phyloP scores from a whole-genome alignment of 2,888 invertebrate species.

The Apamea anceps region DNA sequence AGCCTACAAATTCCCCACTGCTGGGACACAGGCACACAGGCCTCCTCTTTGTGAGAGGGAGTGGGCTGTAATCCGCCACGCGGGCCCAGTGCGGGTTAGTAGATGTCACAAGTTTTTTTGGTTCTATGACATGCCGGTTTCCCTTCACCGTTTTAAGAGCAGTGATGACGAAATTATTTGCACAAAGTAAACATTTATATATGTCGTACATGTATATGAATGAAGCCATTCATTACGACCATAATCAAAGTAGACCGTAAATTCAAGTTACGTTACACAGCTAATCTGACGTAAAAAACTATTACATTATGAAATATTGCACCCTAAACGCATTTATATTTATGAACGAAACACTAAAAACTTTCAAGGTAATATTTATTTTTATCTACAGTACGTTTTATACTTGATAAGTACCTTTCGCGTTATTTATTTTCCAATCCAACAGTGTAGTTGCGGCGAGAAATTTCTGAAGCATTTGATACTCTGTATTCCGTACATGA shows the following conservation, averaged over 20 bases:
- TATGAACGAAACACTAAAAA: constrained; percentile 18
- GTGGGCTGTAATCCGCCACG: too few species aligned
- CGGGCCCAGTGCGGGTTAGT: too few species aligned
- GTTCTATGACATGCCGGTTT: neutral
- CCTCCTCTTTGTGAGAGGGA: neutral
- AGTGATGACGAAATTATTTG: too few species aligned
- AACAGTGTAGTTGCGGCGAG: neutral
- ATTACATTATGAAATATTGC: neutral
- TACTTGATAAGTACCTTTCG: neutral
- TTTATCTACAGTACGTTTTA: constrained; percentile 14
- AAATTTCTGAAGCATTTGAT: constrained; percentile 26
- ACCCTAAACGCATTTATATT: constrained; percentile 14
- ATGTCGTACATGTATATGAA: neutral
- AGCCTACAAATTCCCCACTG: neutral
- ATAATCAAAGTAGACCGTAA: constrained; percentile 4
- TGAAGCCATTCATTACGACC: neutral
- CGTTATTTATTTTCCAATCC: constrained; percentile 24
- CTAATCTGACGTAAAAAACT: neutral
- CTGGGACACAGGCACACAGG: neutral
- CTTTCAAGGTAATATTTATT: neutral
- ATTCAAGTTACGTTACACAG: neutral
- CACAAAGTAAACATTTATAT: neutral
- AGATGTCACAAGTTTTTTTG: neutral
- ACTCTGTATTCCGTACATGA: constrained; percentile 36
- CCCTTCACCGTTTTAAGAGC: neutral